Percentiles rank a stretch among this genome's conserved stretches.
Evolutionary conservation across 2,888 invertebrate species (phyloP).

Genomic region (Rotaria socialis): DNA sequence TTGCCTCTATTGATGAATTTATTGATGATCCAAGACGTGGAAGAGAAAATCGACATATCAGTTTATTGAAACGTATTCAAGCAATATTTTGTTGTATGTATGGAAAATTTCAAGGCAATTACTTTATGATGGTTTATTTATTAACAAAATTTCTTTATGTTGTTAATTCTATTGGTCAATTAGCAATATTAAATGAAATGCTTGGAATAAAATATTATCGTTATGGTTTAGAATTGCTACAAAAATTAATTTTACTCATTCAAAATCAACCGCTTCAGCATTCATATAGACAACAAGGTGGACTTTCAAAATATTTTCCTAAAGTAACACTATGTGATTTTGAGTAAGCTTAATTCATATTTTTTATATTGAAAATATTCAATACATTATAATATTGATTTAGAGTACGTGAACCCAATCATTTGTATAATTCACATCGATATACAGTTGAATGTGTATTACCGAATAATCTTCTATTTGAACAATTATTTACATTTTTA

Average conservation of each 20-base stretch:
- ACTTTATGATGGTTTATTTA: conserved; percentile 44
- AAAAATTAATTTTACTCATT: conserved; percentile 38
- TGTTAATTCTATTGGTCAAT: conserved; percentile 44
- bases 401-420: conserved; percentile 45
- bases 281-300: conserved; percentile 33
- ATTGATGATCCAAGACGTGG: conserved; percentile 43
- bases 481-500: conserved; percentile 47
- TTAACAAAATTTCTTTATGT: conserved; percentile 43
- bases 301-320: conserved; percentile 45
- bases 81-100: conserved; percentile 33
- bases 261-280: background rate
- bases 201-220: conserved; percentile 44
- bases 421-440: conserved; percentile 46
- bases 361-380: no score
- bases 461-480: conserved; percentile 47
- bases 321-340: conserved; percentile 46
- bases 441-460: conserved; percentile 49
- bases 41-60: conserved; percentile 2
- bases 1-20: conserved; percentile 44
- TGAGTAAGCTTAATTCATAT: conserved; percentile 1
- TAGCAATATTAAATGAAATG: conserved; percentile 45
- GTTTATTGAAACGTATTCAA: background rate
- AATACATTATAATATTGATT: background rate
- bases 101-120: conserved; percentile 41
- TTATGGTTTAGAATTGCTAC: conserved; percentile 45